Evolutionary conservation across 2,888 invertebrate genomes (phyloP).

Genomic region (Dichetophora obliterata): DNA sequence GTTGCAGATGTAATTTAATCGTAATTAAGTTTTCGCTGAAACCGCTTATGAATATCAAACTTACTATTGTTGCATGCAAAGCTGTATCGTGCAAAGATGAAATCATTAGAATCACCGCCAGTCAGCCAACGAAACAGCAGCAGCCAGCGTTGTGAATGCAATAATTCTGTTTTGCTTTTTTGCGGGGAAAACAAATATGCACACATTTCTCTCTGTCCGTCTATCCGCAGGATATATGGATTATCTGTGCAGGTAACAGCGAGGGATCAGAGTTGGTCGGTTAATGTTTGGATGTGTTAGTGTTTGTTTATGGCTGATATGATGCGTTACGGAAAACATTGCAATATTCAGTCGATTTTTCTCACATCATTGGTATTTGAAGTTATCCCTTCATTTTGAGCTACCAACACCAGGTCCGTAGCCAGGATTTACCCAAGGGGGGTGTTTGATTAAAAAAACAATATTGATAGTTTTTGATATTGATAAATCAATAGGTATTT

Average conservation of each 20-base stretch:
- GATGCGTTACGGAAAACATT: not conserved
- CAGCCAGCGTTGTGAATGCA: not conserved
- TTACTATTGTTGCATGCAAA: not conserved
- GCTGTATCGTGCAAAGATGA: not conserved
- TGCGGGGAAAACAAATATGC: not conserved
- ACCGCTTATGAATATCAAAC: conserved; percentile 25
- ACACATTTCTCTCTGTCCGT: not conserved
- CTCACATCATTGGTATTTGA: not conserved
- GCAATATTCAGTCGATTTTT: conserved; percentile 6
- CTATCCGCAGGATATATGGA: conserved; percentile 1
- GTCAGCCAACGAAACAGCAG: not conserved
- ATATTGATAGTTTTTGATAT: too few species aligned
- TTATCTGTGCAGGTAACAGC: conserved; percentile 1
- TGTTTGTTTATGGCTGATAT: not conserved
- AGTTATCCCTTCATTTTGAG: too few species aligned
- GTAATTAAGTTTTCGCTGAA: conserved; percentile 22
- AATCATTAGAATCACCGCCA: not conserved
- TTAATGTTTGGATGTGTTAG: not conserved
- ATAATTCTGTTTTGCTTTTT: not conserved
- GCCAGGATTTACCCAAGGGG: too few species aligned
- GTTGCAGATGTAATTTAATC: conserved; percentile 17
- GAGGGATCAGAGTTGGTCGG: not conserved
- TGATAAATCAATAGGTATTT: too few species aligned
- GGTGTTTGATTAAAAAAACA: too few species aligned
- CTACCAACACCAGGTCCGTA: too few species aligned